phyloP scores from a whole-genome alignment of 2,888 invertebrate genomes.

The Neoascia interrupta region DNA sequence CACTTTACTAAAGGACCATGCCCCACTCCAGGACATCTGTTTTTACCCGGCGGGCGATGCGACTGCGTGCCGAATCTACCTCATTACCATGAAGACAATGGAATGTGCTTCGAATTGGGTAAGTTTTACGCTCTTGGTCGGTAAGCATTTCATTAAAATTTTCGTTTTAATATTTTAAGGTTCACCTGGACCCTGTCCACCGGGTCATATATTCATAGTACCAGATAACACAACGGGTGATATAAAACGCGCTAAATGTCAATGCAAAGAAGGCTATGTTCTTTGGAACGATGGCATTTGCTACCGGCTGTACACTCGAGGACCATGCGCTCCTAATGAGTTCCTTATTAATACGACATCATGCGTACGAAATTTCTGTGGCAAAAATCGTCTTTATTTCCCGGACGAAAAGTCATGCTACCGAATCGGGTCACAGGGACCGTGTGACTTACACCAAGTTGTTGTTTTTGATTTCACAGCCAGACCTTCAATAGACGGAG shows the following conservation, averaged over 20 bases:
- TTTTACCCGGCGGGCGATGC: slow-evolving; percentile 86
- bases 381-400: slow-evolving; percentile 87
- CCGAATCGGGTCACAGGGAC: slow-evolving; percentile 88
- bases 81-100: slow-evolving; percentile 86
- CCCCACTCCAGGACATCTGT: slow-evolving; percentile 86
- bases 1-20: slow-evolving; percentile 91
- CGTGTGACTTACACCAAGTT: slow-evolving; percentile 86
- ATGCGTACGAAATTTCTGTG: slow-evolving; percentile 87
- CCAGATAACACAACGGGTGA: slow-evolving; percentile 75
- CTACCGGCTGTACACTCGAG: slow-evolving; percentile 89
- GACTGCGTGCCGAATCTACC: slow-evolving; percentile 87
- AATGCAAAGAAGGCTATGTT: slow-evolving; percentile 86
- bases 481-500: slow-evolving; percentile 88
- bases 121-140: slow-evolving; percentile 33
- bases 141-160: background rate
- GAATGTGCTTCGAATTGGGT: slow-evolving; percentile 89
- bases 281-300: slow-evolving; percentile 85
- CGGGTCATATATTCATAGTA: slow-evolving; percentile 86
- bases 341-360: slow-evolving; percentile 86
- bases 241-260: slow-evolving; percentile 82
- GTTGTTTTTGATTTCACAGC: slow-evolving; percentile 91
- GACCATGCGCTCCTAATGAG: slow-evolving; percentile 86
- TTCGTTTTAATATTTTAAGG: slow-evolving; percentile 80
- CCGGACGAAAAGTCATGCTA: slow-evolving; percentile 87
- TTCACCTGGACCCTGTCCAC: slow-evolving; percentile 86